A percentile compares a stretch with the other conserved stretches of the same genome.
Evolutionary conservation across 2,797 vertebrate genomes (phyloP).

Genomic region (Danio choprae): DNA sequence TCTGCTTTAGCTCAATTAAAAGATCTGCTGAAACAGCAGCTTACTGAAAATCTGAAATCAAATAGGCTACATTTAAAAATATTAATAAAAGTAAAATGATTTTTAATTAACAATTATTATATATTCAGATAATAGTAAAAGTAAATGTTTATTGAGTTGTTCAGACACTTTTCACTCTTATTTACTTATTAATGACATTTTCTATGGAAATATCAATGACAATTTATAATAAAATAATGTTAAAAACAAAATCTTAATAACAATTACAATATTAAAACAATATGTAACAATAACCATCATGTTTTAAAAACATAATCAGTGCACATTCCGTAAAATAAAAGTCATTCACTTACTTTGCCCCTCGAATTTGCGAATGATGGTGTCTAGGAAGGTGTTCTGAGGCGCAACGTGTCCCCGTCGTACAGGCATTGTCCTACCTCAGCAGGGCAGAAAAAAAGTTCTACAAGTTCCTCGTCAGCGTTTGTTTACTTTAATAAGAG

Average conservation of each 20-base stretch:
- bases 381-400: constrained; percentile 91
- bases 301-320: background rate
- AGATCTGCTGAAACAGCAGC: background rate
- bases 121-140: background rate
- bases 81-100: background rate
- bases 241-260: background rate
- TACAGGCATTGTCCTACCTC: constrained; percentile 81
- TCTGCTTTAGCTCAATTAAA: background rate
- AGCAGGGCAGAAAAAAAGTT: constrained; percentile 22
- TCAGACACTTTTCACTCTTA: background rate
- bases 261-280: background rate
- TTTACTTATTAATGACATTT: no score
- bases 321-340: background rate
- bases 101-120: background rate
- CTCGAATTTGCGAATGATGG: constrained; percentile 92
- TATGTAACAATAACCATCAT: background rate
- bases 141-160: background rate
- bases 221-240: no score
- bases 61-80: background rate
- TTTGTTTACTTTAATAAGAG: background rate
- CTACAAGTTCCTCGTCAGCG: background rate
- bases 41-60: no score
- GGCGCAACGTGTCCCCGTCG: constrained; percentile 90
- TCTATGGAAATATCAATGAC: no score
- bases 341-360: constrained; percentile 81